Percentiles rank a stretch among this genome's conserved stretches.
phyloP scores from a whole-genome alignment of 2,888 invertebrate species.

The Galeruca laticollis region DNA sequence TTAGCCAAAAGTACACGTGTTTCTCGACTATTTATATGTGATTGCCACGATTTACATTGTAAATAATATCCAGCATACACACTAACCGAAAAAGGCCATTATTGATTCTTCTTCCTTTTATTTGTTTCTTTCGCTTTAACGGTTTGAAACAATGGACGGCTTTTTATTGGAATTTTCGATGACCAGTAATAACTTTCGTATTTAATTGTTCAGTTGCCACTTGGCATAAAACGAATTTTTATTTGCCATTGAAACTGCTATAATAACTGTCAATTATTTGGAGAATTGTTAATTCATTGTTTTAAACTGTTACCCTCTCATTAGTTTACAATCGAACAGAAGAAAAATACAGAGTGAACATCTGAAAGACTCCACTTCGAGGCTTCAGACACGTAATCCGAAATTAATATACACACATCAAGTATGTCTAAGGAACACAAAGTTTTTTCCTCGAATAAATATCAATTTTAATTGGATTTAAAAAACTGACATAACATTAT shows the following conservation, averaged over 20 bases:
- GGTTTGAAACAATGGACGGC: slow-evolving; percentile 19
- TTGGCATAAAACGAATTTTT: slow-evolving; percentile 2
- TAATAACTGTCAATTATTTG: slow-evolving; percentile 17
- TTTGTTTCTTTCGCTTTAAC: slow-evolving; percentile 14
- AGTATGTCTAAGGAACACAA: no score
- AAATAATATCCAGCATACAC: slow-evolving; percentile 46
- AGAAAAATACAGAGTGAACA: neutral
- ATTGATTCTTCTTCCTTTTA: slow-evolving; percentile 21
- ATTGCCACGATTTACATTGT: slow-evolving; percentile 51
- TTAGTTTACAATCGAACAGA: neutral
- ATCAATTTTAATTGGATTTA: no score
- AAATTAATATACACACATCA: no score
- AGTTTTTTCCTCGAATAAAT: no score
- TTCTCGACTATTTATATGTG: slow-evolving; percentile 52
- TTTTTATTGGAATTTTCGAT: slow-evolving; percentile 16
- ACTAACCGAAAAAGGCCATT: slow-evolving; percentile 26
- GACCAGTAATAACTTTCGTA: slow-evolving; percentile 10
- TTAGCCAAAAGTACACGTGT: slow-evolving; percentile 52
- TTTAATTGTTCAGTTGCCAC: slow-evolving; percentile 21
- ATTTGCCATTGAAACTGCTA: slow-evolving; percentile 13
- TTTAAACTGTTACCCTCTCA: slow-evolving; percentile 3
- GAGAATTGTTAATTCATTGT: slow-evolving; percentile 11
- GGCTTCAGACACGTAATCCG: no score
- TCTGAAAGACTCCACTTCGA: no score
- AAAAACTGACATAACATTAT: no score